These are phyloP conservation scores for Clivina fossor DNA, from an alignment of 2,888 invertebrate species.

Conservation along the genomic window DNA sequence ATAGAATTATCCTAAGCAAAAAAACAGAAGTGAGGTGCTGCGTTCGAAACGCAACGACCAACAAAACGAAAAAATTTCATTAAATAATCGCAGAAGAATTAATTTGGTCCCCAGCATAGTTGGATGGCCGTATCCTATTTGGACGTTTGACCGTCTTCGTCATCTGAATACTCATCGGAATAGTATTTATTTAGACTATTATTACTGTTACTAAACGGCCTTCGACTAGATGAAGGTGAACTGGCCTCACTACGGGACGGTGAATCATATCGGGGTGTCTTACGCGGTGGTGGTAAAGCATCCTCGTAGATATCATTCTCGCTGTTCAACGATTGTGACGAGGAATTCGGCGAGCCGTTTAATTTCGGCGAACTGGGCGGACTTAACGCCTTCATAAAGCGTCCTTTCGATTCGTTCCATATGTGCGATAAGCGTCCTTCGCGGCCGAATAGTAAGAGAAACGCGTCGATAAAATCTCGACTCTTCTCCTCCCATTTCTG, in stretches of 20 bases:
- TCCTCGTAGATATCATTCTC: conserved; percentile 49
- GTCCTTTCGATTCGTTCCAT: conserved; percentile 86
- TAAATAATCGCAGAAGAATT: too few species aligned
- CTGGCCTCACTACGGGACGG: conserved; percentile 37
- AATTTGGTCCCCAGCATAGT: conserved; percentile 31
- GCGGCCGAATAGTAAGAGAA: conserved; percentile 88
- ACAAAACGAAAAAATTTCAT: too few species aligned
- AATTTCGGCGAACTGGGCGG: conserved; percentile 81
- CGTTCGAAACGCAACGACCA: too few species aligned
- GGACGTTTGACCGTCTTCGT: conserved; percentile 44
- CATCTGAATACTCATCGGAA: conserved; percentile 48
- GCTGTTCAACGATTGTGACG: conserved; percentile 47
- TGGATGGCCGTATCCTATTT: conserved; percentile 19
- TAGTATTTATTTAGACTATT: too few species aligned
- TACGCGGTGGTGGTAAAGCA: conserved; percentile 49
- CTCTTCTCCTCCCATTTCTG: conserved; percentile 98
- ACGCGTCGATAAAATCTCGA: conserved; percentile 92
- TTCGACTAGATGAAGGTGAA: conserved; percentile 39
- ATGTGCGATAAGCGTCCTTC: conserved; percentile 81
- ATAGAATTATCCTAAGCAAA: too few species aligned
- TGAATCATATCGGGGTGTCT: conserved; percentile 50
- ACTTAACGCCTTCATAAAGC: conserved; percentile 85
- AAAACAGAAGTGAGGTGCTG: too few species aligned
- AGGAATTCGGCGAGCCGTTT: conserved; percentile 47
- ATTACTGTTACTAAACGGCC: conserved; percentile 36